Conservation (phyloP, 2,888 invertebrate genomes). For the Timema podura region DNA sequence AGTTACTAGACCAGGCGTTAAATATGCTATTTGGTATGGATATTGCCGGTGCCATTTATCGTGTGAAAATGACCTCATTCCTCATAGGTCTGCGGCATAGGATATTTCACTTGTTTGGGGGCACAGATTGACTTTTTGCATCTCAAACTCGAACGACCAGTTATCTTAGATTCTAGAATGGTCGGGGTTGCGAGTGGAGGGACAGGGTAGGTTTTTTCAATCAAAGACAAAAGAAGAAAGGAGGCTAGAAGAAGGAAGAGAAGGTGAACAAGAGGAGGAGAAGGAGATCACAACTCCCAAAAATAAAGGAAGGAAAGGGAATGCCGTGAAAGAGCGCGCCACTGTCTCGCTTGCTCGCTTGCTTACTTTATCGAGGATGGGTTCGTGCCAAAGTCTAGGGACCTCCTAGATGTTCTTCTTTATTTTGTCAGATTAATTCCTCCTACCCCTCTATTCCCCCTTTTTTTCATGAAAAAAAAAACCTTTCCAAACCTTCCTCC, state of each 20-base stretch:
- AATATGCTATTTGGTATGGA: too few species aligned
- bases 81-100: too few species aligned
- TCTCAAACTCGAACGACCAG: too few species aligned
- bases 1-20: too few species aligned
- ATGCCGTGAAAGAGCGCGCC: background rate
- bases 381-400: constrained; percentile 22
- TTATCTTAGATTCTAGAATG: too few species aligned
- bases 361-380: constrained; percentile 13
- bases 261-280: background rate
- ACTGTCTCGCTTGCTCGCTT: background rate
- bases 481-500: constrained; percentile 4
- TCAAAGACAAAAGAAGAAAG: background rate
- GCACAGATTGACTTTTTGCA: too few species aligned
- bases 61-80: too few species aligned
- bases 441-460: constrained; percentile 10
- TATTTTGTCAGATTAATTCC: constrained; percentile 24
- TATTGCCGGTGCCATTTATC: too few species aligned
- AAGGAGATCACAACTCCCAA: background rate
- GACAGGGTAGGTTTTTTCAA: background rate
- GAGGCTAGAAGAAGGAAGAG: background rate
- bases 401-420: constrained; percentile 21
- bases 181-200: too few species aligned
- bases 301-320: background rate
- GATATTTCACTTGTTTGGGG: too few species aligned
- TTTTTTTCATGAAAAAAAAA: background rate